These are phyloP conservation scores for Nephrotoma appendiculata DNA, from an alignment of 2,888 invertebrate species.

Conservation along the genomic window DNA sequence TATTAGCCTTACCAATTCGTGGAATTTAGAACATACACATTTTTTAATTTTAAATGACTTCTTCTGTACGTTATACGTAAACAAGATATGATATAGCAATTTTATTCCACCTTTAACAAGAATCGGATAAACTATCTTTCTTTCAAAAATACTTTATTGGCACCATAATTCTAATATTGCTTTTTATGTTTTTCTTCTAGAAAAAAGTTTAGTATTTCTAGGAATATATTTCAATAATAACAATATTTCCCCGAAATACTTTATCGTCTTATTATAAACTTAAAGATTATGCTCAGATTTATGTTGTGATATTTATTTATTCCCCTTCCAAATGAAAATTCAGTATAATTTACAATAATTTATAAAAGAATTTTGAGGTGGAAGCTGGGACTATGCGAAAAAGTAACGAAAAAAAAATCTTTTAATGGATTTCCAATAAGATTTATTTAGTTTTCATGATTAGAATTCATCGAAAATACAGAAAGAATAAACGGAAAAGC, in stretches of 20 bases:
- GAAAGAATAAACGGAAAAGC: not conserved
- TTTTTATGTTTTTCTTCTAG: not conserved
- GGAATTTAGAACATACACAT: no score
- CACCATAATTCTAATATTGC: not conserved
- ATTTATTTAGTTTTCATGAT: not conserved
- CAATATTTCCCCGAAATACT: not conserved
- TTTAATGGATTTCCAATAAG: not conserved
- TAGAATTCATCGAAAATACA: not conserved
- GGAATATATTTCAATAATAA: not conserved
- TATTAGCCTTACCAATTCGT: no score
- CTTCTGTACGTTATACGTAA: no score
- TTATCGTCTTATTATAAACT: not conserved
- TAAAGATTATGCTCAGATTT: not conserved
- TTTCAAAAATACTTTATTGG: not conserved
- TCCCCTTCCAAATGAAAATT: not conserved
- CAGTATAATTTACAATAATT: not conserved
- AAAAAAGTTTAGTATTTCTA: not conserved
- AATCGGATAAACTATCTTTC: not conserved
- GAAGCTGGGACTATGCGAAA: not conserved
- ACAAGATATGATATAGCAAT: not conserved
- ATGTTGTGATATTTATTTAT: not conserved
- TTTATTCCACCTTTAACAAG: not conserved
- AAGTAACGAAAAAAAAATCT: not conserved
- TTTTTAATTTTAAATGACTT: no score
- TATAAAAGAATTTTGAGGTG: not conserved